These are phyloP conservation scores for Nanger granti DNA, from an alignment of 2,113 vertebrate species.

Conservation along the genomic window DNA sequence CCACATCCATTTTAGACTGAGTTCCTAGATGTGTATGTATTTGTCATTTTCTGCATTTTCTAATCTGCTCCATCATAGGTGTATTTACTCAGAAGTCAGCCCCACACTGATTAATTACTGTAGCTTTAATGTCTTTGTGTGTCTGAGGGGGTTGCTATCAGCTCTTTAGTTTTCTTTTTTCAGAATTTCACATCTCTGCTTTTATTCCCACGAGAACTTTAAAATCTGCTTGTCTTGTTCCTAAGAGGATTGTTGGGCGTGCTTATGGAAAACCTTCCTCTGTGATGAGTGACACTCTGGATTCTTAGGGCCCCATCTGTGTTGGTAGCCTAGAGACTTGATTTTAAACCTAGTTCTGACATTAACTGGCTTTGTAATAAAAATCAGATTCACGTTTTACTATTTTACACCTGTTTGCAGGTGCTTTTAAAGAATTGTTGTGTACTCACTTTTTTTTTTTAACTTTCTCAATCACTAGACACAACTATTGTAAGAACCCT, in stretches of 20 bases:
- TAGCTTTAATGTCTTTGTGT: neutral
- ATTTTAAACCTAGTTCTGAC: neutral
- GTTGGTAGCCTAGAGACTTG: neutral
- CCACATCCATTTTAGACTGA: neutral
- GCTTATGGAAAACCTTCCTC: neutral
- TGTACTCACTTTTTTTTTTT: neutral
- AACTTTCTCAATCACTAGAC: neutral
- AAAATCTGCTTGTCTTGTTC: neutral
- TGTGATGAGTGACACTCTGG: neutral
- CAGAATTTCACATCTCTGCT: neutral
- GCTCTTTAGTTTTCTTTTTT: neutral
- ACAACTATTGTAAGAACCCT: neutral
- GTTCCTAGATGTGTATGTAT: neutral
- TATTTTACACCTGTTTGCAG: neutral
- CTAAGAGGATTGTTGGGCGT: neutral
- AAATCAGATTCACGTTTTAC: neutral
- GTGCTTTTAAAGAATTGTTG: neutral
- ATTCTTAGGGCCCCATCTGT: neutral
- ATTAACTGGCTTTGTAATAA: neutral
- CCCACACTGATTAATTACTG: neutral
- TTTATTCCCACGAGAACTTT: constrained; percentile 1
- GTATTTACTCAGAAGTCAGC: neutral
- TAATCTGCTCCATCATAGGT: neutral
- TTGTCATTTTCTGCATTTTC: neutral
- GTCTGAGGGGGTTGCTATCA: neutral